A percentile compares a stretch with the other conserved stretches of the same genome.
phyloP scores from a whole-genome alignment of 2,113 vertebrate genomes.

The Reinhardtius hippoglossoides region DNA sequence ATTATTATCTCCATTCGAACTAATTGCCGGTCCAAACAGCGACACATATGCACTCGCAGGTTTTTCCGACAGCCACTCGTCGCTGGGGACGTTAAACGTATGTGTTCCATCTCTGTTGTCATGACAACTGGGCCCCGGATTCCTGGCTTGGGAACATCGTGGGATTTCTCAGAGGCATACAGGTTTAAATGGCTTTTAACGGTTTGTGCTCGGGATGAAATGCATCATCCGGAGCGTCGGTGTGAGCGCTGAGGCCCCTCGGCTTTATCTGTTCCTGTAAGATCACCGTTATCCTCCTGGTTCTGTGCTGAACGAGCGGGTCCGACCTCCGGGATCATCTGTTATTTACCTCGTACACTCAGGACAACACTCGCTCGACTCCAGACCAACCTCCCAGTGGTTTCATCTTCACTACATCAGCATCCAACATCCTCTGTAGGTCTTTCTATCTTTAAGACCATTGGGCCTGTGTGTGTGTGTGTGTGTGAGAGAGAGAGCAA shows the following conservation, averaged over 20 bases:
- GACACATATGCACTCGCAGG: conserved; percentile 55
- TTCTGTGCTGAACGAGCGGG: not conserved
- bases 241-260: not conserved
- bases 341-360: not conserved
- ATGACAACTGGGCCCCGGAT: conserved; percentile 58
- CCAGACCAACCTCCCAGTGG: conserved; percentile 20
- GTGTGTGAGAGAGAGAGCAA: conserved; percentile 22
- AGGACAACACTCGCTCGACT: not conserved
- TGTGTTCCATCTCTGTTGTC: conserved; percentile 61
- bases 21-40: conserved; percentile 69
- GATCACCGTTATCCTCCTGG: not conserved
- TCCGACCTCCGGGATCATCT: conserved; percentile 3
- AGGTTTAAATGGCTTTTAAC: conserved; percentile 18
- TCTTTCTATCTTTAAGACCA: conserved; percentile 74
- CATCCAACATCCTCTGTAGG: conserved; percentile 50
- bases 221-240: not conserved
- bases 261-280: not conserved
- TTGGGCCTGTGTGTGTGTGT: conserved; percentile 61
- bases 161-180: conserved; percentile 23
- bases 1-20: conserved; percentile 68
- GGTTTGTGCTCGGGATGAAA: not conserved
- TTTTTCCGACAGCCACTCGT: conserved; percentile 63
- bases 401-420: conserved; percentile 37
- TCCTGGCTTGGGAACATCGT: conserved; percentile 50
- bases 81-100: conserved; percentile 56